Evolutionary conservation across 2,888 invertebrate genomes (phyloP), one percentile per base, ranked within the genome.

Genomic region (Seira ritae): DNA sequence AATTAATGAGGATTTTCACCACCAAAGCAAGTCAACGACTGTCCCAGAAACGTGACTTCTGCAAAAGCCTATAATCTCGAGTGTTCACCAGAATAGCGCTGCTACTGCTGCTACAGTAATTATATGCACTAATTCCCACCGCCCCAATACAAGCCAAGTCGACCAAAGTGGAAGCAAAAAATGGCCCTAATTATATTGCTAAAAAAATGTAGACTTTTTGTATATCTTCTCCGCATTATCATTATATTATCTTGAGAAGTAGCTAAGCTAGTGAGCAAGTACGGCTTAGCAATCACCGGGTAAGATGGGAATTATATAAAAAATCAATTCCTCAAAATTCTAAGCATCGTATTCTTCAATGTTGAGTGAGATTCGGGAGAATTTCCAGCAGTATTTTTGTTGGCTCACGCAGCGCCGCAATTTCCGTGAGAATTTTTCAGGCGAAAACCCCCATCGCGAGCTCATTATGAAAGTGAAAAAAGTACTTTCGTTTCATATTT

Each of bases 111-210:
- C 3, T 50, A 15, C 20, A 20, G 10, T 62, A 62, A 62, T 62
- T 62, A 62, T 62, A 62, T 62, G 62, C 62, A 62, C 62, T 62
- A 19, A 62, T 62, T 62, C 62, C 62, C 62, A 20, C 62, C 3
- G 4, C 60, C n/a, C 8, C 17, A n/a, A n/a, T n/a, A n/a, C n/a
- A 31, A 31, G 31, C 31, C 31, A 4, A 31, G 31, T 8, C 31
- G 31, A 31, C 55, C 31, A 31, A 31, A 31, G 8, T 31, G 31
- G 31, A 31, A 55, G 55, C 1, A 62, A 62, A n/a, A 62, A 20
- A 62, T 20, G 12, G 15, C 50, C 10, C 62, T 62, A 62, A 62
- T 62, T 62, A 62, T 62, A 62, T 62, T 62, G 12, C 19, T 50
- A 50, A 50, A n/a, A 12, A 3, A 2, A 15, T 50, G 31, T 31